phyloP scores from a whole-genome alignment of 2,113 vertebrate genomes.

The Perognathus longimembris region DNA sequence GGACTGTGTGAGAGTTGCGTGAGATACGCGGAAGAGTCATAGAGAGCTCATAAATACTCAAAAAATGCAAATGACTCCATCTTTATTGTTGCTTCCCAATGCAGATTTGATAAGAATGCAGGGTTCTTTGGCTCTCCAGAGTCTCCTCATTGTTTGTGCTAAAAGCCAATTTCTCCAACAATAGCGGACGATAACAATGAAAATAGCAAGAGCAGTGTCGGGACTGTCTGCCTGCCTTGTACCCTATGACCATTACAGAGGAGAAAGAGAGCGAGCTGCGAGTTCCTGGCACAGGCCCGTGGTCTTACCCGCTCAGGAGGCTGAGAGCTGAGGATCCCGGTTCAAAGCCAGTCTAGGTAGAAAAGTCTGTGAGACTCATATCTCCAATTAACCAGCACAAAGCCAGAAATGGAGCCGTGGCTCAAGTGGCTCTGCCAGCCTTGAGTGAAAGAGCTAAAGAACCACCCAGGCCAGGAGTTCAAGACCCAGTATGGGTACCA shows the following conservation, averaged over 20 bases:
- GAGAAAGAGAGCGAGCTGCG: too few species aligned
- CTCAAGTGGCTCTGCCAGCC: too few species aligned
- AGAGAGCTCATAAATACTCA: neutral
- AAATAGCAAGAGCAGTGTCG: neutral
- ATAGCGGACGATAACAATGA: neutral
- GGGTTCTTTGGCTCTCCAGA: neutral
- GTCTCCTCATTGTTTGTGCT: neutral
- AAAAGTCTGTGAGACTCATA: too few species aligned
- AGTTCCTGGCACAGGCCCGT: too few species aligned
- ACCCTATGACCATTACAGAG: neutral
- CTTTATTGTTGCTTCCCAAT: neutral
- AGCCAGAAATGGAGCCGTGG: too few species aligned
- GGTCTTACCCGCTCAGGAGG: too few species aligned
- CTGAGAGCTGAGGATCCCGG: too few species aligned
- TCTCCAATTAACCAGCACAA: too few species aligned
- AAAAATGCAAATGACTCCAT: neutral
- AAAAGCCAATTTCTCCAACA: constrained; percentile 3
- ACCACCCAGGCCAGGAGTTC: too few species aligned
- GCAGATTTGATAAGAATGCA: neutral
- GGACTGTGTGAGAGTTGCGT: neutral
- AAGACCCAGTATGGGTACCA: too few species aligned
- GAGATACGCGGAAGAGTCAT: neutral
- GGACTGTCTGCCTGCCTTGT: neutral
- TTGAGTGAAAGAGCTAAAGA: too few species aligned
- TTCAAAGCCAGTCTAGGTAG: too few species aligned